Evolutionary conservation across 2,888 invertebrate species (phyloP), one percentile per base, ranked within the genome.

Genomic region (Xylophagus ater): DNA sequence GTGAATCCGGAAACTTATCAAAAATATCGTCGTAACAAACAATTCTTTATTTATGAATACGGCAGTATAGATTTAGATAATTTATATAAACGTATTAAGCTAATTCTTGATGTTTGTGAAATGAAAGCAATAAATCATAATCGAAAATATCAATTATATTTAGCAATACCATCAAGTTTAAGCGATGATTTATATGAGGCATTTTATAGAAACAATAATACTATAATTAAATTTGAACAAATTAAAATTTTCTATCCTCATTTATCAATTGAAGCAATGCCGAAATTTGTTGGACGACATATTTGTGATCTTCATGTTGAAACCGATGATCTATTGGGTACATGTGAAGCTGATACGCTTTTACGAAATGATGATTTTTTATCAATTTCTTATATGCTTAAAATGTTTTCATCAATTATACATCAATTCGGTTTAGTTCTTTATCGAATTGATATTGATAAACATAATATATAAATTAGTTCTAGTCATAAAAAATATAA

Each of bases 231-330:
- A 48, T 57, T 76, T 43, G 60, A 66, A 19, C 63, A 72, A 45
- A 63, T 74, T 3, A 66, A 69, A 37, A 68, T 70, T 1, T 81
- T 81, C 61, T 83, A 77, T 67, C 86, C 85, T 1, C 86, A 87
- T 60, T 64, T 85, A 42, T 79, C 81, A 29, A 73, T 73, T 0
- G 86, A 87, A 62, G 81, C 81, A 2, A 68, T 82, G 39, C 82
- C 84, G 0, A 68, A 70, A 31, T 65, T 75, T 26, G 69, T 70
- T 14, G 56, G 58, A 2, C 56, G 65, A 2, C 61, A 65, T 56
- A 58, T 57, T 1, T 60, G 57, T 44, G 55, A 65, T 40, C 53
- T 62, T 40, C 56, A 62, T 45, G 57, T 60, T 1, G 54, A 60
- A 2, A 37, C 41, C 14, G 56, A 59, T 41, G 56, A 62, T 46